Conservation (phyloP, 2,797 vertebrate genomes). For the Babyrousa celebensis region DNA sequence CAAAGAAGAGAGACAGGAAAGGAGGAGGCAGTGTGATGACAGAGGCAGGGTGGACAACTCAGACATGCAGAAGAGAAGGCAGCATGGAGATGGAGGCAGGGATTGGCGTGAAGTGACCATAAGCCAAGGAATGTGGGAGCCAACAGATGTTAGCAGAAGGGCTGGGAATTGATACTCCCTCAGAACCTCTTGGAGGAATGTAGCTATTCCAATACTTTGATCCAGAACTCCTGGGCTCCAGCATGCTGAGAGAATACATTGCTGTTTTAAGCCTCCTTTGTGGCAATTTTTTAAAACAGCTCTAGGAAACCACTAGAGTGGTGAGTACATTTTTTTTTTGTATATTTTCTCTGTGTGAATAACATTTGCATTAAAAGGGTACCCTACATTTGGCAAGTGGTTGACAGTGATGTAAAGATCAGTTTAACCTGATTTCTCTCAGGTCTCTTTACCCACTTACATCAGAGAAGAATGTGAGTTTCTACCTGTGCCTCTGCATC, state of each 20-base stretch:
- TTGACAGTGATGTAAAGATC: not conserved
- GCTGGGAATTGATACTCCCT: not conserved
- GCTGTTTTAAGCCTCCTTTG: not conserved
- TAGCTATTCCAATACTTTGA: not conserved
- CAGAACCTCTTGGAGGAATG: not conserved
- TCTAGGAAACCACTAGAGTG: not conserved
- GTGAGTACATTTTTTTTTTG: not conserved
- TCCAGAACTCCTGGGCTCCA: not conserved
- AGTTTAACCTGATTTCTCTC: not conserved
- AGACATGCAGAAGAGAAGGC: not conserved
- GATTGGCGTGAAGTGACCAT: not conserved
- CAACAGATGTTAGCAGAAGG: not conserved
- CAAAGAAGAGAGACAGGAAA: not conserved
- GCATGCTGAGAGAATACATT: not conserved
- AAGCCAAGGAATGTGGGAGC: not conserved
- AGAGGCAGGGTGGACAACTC: not conserved
- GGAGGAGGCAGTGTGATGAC: not conserved
- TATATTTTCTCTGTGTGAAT: not conserved
- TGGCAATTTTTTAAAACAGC: not conserved
- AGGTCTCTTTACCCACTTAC: not conserved
- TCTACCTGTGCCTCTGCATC: not conserved
- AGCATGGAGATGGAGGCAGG: not conserved
- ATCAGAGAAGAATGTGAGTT: not conserved
- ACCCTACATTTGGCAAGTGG: not conserved
- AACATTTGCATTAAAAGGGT: not conserved